Evolutionary conservation across 2,888 invertebrate species (phyloP), one percentile per base, ranked within the genome.

Genomic region (Lithosia quadra): DNA sequence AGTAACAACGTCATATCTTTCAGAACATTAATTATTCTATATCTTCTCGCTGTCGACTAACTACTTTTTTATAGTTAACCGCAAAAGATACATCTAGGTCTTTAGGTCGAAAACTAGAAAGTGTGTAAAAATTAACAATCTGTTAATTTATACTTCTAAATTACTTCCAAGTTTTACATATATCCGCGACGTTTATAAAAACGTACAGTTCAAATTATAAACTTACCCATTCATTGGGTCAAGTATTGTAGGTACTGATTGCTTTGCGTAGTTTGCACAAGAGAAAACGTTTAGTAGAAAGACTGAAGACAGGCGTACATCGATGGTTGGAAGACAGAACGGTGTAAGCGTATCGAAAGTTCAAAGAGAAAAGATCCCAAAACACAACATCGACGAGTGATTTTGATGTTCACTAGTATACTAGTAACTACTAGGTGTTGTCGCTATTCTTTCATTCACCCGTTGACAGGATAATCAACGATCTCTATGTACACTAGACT

Each of bases 221-320:
- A 72, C 73, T 81, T 83, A 80, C 77, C 58, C 59, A 59, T 71
- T 77, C 18, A 33, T 18, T 70, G 57, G 80, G 79, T 77, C 66
- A 65, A 63, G 71, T 77, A 70, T 74, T 59, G 68, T n/a, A n/a
- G n/a, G n/a, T 56, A 11, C 56, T 56, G 56, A 56, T 10, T 18
- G 36, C 8, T 34, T 49, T n/a, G n/a, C 49, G 1, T 49, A 49
- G 49, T 49, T 49, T 49, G n/a, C 49, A n/a, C 49, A 49, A 49
- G n/a, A 9, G 49, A 49, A 49, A 49, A 5, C n/a, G 49, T 49
- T 49, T 49, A 49, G 49, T n/a, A 49, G n/a, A 49, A 49, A 49
- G 49, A 49, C n/a, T 2, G 49, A 49, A 49, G 49, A 49, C n/a
- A 9, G 49, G n/a, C 9, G n/a, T n/a, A 43, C n/a, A 49, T 49